Evolutionary conservation across 2,797 vertebrate species (phyloP), one percentile per base, ranked within the genome.

Genomic region (Sebastiscus tertius): DNA sequence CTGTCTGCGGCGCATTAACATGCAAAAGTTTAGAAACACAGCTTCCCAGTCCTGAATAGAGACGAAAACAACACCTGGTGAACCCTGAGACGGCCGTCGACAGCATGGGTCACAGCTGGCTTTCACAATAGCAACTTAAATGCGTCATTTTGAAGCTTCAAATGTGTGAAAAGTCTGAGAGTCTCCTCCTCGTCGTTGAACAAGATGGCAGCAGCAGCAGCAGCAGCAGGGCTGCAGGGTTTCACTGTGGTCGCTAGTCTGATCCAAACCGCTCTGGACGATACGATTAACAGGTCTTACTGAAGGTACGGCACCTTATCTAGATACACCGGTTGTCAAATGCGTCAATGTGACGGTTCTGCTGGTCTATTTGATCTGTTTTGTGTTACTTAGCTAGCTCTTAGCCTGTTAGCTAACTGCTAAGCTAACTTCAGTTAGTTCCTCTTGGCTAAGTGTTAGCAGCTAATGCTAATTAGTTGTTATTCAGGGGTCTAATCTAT

Each of bases 141-240:
- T 6, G 24, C 49, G 73, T 79, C 72, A 63, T 86, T 88, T 63
- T 33, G 14, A 66, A 75, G 88, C 83, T 87, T 90, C 84, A 92
- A 88, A 90, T 93, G 91, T 92, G 90, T 81, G 81, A 91, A 93
- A 92, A 94, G 91, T 94, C 86, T 60, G 87, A 89, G 68, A 81
- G 91, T 87, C 22, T 81, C 36, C 65, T 79, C 68, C 79, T 94
- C 88, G 90, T 92, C 89, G 93, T 92, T 80, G 87, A 93, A 94
- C 94, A 95, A 94, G 94, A 94, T 94, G 93, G 94, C 93, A 94
- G 93, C 88, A 89, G 75, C 76, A 94, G 93, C 88, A 89, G 75
- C 76, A 39, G 68, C 69, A 60, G 52, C 79, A 70, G 56, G 69
- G 81, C 54, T 88, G 88, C 90, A 84, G 87, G 90, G 77, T 86